phyloP scores from a whole-genome alignment of 2,888 invertebrate genomes.

The Agrochola circellaris region DNA sequence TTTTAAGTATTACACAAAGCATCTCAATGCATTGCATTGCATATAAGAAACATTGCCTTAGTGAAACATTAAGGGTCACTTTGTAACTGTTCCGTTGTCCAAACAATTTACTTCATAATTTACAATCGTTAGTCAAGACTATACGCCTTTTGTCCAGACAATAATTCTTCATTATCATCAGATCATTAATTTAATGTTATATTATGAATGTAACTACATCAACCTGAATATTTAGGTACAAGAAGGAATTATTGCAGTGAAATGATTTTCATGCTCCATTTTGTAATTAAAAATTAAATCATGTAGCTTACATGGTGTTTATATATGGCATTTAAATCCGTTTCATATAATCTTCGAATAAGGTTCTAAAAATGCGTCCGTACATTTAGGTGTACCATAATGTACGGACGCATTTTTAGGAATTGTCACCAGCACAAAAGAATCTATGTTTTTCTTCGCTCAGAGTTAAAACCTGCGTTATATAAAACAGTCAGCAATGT shows the following conservation, averaged over 20 bases:
- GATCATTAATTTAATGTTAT: neutral
- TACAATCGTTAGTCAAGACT: slow-evolving; percentile 9
- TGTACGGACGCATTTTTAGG: neutral
- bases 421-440: neutral
- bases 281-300: too few relatives aligned
- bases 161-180: slow-evolving; percentile 6
- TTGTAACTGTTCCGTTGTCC: slow-evolving; percentile 9
- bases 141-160: neutral
- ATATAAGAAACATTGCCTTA: slow-evolving; percentile 1
- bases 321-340: too few relatives aligned
- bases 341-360: neutral
- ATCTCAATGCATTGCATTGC: too few relatives aligned
- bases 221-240: neutral
- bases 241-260: neutral
- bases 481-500: neutral
- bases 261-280: neutral
- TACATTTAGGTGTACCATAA: neutral
- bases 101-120: slow-evolving; percentile 36
- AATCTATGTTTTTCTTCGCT: neutral
- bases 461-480: neutral
- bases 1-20: too few relatives aligned
- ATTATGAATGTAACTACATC: too few relatives aligned
- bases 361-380: neutral
- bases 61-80: slow-evolving; percentile 15
- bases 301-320: too few relatives aligned